Evolutionary conservation across 2,113 vertebrate species (phyloP).

Genomic region (Crotophaga sulcirostris): DNA sequence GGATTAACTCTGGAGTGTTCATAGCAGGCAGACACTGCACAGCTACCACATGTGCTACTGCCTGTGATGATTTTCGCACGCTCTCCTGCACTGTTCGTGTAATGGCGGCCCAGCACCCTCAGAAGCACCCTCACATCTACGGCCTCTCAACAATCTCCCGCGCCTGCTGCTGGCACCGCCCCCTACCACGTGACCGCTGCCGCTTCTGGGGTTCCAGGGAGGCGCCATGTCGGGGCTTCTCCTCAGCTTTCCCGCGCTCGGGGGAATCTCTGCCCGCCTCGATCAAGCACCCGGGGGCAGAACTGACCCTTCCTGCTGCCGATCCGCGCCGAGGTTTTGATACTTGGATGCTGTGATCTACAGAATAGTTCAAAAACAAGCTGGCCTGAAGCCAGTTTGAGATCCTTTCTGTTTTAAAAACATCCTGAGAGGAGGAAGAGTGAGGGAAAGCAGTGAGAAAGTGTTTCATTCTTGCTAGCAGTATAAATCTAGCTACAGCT

Average conservation of each 20-base stretch:
- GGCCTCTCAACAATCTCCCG: neutral
- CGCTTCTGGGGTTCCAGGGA: no score
- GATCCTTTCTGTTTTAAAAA: neutral
- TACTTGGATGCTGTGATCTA: neutral
- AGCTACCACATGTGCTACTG: neutral
- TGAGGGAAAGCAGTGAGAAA: neutral
- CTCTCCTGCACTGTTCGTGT: neutral
- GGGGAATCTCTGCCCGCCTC: no score
- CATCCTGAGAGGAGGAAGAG: neutral
- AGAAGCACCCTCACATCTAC: neutral
- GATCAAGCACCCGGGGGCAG: no score
- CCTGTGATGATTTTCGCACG: neutral
- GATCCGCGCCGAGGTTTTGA: no score
- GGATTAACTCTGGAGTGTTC: neutral
- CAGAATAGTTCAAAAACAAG: neutral
- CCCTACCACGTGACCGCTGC: no score
- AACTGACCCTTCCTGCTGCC: no score
- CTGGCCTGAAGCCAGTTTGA: neutral
- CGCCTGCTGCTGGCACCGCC: no score
- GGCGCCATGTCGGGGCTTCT: no score
- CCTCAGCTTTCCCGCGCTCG: no score
- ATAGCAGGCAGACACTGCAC: neutral
- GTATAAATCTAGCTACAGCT: neutral
- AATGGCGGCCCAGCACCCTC: neutral
- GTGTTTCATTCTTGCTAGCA: neutral